Percentiles rank a stretch among this genome's conserved stretches.
phyloP scores from a whole-genome alignment of 2,113 vertebrate genomes.

The Toxotes jaculatrix region DNA sequence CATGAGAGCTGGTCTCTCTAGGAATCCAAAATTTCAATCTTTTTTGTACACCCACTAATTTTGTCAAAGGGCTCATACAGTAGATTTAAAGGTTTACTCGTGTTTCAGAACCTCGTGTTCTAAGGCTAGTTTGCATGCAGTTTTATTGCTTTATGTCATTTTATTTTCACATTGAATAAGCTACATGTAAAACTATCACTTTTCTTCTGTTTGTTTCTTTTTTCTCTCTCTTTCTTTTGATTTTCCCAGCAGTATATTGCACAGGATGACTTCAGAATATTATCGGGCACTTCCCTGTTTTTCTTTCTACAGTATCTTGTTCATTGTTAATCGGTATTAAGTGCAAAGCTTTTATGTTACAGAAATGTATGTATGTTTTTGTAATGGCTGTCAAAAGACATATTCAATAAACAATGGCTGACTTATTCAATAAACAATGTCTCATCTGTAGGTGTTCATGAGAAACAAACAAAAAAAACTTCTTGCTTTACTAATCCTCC shows the following conservation, averaged over 20 bases:
- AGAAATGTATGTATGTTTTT: constrained; percentile 28
- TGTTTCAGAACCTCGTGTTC: background rate
- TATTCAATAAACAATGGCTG: constrained; percentile 68
- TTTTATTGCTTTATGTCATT: background rate
- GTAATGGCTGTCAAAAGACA: constrained; percentile 32
- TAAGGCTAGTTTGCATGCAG: background rate
- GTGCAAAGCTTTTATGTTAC: constrained; percentile 26
- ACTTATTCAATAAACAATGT: too few species aligned
- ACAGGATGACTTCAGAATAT: constrained; percentile 44
- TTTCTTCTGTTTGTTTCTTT: background rate
- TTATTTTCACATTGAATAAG: constrained; percentile 64
- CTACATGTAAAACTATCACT: constrained; percentile 44
- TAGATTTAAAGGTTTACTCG: constrained; percentile 2
- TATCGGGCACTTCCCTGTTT: constrained; percentile 50
- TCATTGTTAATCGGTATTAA: constrained; percentile 37
- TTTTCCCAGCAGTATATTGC: constrained; percentile 52
- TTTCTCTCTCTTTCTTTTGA: constrained; percentile 1
- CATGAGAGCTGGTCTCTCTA: constrained; percentile 82
- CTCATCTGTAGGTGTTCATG: background rate
- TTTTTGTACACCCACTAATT: background rate
- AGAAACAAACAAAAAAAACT: background rate
- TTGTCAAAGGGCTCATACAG: constrained; percentile 3
- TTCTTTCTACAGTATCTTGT: constrained; percentile 24
- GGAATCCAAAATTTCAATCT: background rate
- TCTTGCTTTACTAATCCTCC: background rate